Evolutionary conservation across 1,140 invertebrate species (phyloP).

Genomic region (Latrodectus geometricus): DNA sequence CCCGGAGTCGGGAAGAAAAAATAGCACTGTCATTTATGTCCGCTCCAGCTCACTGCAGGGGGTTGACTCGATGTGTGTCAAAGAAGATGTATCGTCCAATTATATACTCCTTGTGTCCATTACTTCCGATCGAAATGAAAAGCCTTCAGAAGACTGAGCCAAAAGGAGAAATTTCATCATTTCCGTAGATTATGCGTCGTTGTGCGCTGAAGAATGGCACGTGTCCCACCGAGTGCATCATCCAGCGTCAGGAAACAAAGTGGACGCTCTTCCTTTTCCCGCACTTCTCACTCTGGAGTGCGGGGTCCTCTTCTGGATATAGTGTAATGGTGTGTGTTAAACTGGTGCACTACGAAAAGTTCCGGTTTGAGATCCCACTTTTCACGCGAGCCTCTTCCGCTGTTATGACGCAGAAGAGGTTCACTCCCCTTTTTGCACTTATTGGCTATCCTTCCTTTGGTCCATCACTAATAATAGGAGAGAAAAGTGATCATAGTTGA

Average conservation of each 20-base stretch:
- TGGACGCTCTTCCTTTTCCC: conserved; percentile 21
- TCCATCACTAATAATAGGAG: too few species aligned
- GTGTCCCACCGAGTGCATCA: conserved; percentile 9
- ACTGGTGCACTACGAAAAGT: conserved; percentile 7
- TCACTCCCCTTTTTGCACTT: background rate
- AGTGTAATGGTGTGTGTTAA: conserved; percentile 37
- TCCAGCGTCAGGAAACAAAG: conserved; percentile 41
- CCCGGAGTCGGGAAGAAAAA: background rate
- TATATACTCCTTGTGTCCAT: conserved; percentile 54
- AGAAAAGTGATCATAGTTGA: too few species aligned
- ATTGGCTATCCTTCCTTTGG: background rate
- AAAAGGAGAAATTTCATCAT: conserved; percentile 49
- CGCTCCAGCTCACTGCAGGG: conserved; percentile 10
- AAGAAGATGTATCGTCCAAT: conserved; percentile 56
- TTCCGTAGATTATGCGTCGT: conserved; percentile 48
- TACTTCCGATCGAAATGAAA: conserved; percentile 45
- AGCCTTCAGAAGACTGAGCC: background rate
- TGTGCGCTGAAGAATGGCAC: conserved; percentile 20
- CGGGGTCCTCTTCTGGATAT: background rate
- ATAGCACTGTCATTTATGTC: conserved; percentile 18
- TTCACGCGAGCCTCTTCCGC: conserved; percentile 35
- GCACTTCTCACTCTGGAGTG: background rate
- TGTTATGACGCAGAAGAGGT: conserved; percentile 23
- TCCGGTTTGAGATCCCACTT: conserved; percentile 17
- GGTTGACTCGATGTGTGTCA: conserved; percentile 36